These are phyloP conservation scores for Oostethus manadensis DNA, from an alignment of 2,113 vertebrate genomes.

Conservation along the genomic window DNA sequence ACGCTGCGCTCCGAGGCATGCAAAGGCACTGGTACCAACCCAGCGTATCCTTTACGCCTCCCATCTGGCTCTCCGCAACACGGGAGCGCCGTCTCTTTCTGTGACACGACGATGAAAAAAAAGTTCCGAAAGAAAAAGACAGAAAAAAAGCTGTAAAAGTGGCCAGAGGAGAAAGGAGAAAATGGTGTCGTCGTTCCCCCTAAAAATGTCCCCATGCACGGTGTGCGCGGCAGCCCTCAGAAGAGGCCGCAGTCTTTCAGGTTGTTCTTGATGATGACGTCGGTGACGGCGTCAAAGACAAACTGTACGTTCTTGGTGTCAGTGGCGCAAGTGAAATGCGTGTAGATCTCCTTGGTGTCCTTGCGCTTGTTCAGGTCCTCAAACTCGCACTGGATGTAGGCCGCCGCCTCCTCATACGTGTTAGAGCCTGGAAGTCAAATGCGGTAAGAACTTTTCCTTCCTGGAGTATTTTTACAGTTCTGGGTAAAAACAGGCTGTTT, in stretches of 20 bases:
- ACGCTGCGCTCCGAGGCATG: slow-evolving; percentile 62
- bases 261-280: slow-evolving; percentile 99
- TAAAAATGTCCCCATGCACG: no score
- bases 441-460: no score
- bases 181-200: no score
- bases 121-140: slow-evolving; percentile 71
- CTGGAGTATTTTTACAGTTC: no score
- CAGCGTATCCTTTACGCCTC: slow-evolving; percentile 55
- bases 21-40: slow-evolving; percentile 71
- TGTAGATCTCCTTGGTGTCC: slow-evolving; percentile 98
- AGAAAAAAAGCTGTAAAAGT: slow-evolving; percentile 94
- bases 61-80: slow-evolving; percentile 28
- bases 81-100: slow-evolving; percentile 57
- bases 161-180: slow-evolving; percentile 53
- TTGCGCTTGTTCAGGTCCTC: slow-evolving; percentile 98
- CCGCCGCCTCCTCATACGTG: slow-evolving; percentile 95
- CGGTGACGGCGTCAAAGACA: slow-evolving; percentile 96
- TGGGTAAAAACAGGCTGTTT: no score
- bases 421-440: slow-evolving; percentile 79
- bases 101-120: slow-evolving; percentile 78
- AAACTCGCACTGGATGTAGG: slow-evolving; percentile 96
- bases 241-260: slow-evolving; percentile 98
- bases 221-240: slow-evolving; percentile 53
- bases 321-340: slow-evolving; percentile 97
- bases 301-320: slow-evolving; percentile 99